Evolutionary conservation across 2,797 vertebrate genomes (phyloP), one percentile per base, ranked within the genome.

Genomic region (Cryptoblepharus egeriae): DNA sequence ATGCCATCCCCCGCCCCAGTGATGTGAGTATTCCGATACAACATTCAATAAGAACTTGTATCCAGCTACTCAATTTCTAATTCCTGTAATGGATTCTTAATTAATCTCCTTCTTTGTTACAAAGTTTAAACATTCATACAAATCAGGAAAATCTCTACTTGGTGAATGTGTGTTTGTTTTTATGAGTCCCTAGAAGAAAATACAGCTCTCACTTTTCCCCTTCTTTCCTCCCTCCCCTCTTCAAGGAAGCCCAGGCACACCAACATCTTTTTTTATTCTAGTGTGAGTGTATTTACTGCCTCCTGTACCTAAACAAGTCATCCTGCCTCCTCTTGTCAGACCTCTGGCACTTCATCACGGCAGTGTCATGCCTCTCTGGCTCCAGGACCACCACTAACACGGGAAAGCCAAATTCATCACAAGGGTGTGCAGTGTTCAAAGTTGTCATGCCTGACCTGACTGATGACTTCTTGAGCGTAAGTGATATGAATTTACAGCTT

Each of bases 371-470:
- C 81, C 88, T 76, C 81, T 77, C 91, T 93, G 95, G 95, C 96
- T 97, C 96, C 95, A 95, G 91, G 93, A 93, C 92, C 93, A 86
- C 89, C 87, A 91, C 95, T 97, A 92, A 90, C 96, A 83, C 77
- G 93, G 88, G 85, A 89, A 52, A 93, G 95, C 88, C 91, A 97
- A 97, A 97, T 97, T 97, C 96, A 96, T 96, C 96, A 96, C 92
- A 77, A 88, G 80, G 57, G 92, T 96, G 97, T 90, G 88, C 93
- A 81, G 93, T 92, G 92, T 92, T 96, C 93, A 92, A 88, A 91
- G 87, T 81, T 95, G 97, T 96, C 95, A 92, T 2, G 60, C 90
- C 80, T 90, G 89, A 90, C 90, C 92, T 95, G 96, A 96, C 87
- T 55, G 93, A 96, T 87, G 83, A 87, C 92, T 89, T 87, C 92